A percentile compares a stretch with the other conserved stretches of the same genome.
Conservation (phyloP, 2,888 invertebrate species). For the Automeris io region DNA sequence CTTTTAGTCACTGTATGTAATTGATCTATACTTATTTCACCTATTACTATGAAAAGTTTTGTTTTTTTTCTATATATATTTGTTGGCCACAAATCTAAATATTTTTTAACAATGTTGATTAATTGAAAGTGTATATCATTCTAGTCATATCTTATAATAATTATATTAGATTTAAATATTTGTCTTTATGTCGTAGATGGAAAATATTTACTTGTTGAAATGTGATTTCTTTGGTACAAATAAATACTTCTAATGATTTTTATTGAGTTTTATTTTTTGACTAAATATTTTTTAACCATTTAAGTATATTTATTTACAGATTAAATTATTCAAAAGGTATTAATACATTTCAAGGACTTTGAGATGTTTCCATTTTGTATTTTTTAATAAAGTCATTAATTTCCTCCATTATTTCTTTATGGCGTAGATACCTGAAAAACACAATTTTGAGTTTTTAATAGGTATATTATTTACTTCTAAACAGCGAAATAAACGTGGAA, state of each 20-base stretch:
- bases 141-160: neutral
- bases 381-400: slow-evolving; percentile 50
- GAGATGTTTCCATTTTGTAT: slow-evolving; percentile 25
- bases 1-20: too few relatives aligned
- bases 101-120: too few relatives aligned
- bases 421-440: slow-evolving; percentile 59
- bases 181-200: slow-evolving; percentile 17
- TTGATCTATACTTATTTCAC: too few relatives aligned
- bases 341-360: slow-evolving; percentile 10
- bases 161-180: slow-evolving; percentile 7
- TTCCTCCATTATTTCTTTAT: slow-evolving; percentile 64
- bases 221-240: slow-evolving; percentile 55
- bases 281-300: slow-evolving; percentile 12
- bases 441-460: too few relatives aligned
- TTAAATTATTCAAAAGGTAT: neutral
- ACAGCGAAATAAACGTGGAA: too few relatives aligned
- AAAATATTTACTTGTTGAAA: slow-evolving; percentile 37
- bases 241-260: slow-evolving; percentile 48
- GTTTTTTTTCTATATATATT: too few relatives aligned
- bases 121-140: neutral
- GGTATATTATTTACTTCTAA: too few relatives aligned
- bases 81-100: too few relatives aligned
- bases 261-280: slow-evolving; percentile 17
- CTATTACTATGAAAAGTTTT: too few relatives aligned
- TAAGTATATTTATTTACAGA: neutral